Evolutionary conservation across 2,113 vertebrate genomes (phyloP), one percentile per base, ranked within the genome.

Genomic region (Cololabis saira): DNA sequence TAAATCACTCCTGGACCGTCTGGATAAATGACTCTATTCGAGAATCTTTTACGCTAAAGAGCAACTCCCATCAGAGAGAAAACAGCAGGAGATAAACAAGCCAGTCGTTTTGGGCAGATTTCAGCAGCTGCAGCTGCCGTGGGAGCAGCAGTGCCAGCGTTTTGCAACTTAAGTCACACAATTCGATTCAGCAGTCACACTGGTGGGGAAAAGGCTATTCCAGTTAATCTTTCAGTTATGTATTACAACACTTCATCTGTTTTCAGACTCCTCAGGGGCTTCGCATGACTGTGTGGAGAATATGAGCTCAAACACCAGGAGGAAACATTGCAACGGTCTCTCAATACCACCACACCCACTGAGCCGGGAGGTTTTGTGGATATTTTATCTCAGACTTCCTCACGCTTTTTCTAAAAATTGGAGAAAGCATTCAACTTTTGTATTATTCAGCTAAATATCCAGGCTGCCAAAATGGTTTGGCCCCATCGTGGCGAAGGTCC

Each of bases 171-270:
- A 76, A 78, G 66, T 84, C 81, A 74, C 80, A 63, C 72, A 71
- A 21, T 78, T 86, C 75, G 67, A 59, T 40, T 74, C 62, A 51
- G 76, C 79, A 80, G 78, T 79, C 76, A 61, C 67, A 67, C n/a
- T 88, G 88, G 75, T 78, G 89, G 67, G 69, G 66, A 60, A 66
- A 47, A 63, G 77, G 83, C 78, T 81, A 84, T 86, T 87, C 62
- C 67, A 45, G 50, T 78, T 82, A 63, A 78, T 80, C 72, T 78
- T 70, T 69, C 62, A 62, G 78, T 80, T 67, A 71, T 78, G 68
- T 65, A 68, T 85, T 85, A 83, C 71, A 82, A 84, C 66, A 69
- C 63, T 50, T 80, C 65, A 67, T 87, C 71, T 85, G 86, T 89
- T 87, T 27, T 13, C 59, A 54, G 60, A 68, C 59, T 87, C 73